phyloP scores from a whole-genome alignment of 2,797 vertebrate species.

The Phrynocephalus forsythii region DNA sequence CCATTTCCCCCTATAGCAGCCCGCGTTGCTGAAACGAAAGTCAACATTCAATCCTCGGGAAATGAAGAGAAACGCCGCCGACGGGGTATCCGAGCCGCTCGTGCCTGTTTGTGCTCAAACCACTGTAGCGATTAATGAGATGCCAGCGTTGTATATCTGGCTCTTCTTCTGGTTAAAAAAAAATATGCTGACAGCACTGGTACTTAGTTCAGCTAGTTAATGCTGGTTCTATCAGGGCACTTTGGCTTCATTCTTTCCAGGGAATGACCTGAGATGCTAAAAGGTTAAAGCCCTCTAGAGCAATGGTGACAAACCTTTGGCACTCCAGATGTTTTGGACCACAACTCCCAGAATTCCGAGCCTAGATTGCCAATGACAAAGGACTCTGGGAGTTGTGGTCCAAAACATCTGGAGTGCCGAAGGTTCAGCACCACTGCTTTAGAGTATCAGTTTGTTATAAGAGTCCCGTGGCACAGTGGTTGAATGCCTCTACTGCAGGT shows the following conservation, averaged over 20 bases:
- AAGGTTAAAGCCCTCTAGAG: neutral
- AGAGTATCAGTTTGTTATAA: too few relatives aligned
- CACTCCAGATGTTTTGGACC: too few relatives aligned
- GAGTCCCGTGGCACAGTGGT: too few relatives aligned
- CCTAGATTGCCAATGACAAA: too few relatives aligned
- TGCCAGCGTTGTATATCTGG: accelerated
- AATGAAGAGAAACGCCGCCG: slow-evolving; percentile 21
- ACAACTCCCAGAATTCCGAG: too few relatives aligned
- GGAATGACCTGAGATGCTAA: neutral
- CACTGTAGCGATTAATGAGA: neutral
- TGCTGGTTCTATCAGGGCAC: neutral
- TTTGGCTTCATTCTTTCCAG: neutral
- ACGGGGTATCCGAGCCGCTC: slow-evolving; percentile 13
- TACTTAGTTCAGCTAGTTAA: neutral
- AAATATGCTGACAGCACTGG: neutral
- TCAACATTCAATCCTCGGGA: slow-evolving; percentile 31
- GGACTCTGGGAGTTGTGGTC: too few relatives aligned
- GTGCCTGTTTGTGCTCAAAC: neutral
- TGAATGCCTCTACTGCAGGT: too few relatives aligned
- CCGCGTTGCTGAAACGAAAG: neutral
- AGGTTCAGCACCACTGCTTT: too few relatives aligned
- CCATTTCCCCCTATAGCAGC: neutral
- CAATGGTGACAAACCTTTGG: too few relatives aligned
- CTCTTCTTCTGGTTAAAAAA: neutral
- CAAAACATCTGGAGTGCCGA: too few relatives aligned